These are phyloP conservation scores for Barypeithes pellucidus DNA, from an alignment of 2,888 invertebrate genomes.

Conservation along the genomic window DNA sequence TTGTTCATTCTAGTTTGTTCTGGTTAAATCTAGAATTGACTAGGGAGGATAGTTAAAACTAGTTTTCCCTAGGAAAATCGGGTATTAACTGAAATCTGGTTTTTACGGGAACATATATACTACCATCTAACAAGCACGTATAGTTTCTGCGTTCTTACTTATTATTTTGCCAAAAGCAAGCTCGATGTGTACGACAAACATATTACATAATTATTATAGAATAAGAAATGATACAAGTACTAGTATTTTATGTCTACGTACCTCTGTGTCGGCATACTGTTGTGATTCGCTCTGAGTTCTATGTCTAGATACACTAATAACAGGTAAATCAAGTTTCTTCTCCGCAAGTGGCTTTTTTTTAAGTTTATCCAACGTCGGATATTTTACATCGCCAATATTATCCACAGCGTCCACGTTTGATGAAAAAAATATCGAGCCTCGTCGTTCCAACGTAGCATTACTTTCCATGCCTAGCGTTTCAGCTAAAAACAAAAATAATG, in stretches of 20 bases:
- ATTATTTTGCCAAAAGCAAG: too few species aligned
- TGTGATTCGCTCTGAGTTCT: conserved; percentile 70
- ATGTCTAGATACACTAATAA: conserved; percentile 67
- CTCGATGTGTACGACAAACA: too few species aligned
- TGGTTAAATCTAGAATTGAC: too few species aligned
- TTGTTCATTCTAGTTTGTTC: too few species aligned
- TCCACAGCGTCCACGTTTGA: conserved; percentile 70
- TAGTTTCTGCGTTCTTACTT: too few species aligned
- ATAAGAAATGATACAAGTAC: too few species aligned
- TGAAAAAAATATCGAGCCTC: conserved; percentile 72
- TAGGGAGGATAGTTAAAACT: too few species aligned
- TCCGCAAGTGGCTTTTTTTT: conserved; percentile 14
- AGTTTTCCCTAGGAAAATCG: too few species aligned
- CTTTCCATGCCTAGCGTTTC: conserved; percentile 88
- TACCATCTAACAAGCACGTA: too few species aligned
- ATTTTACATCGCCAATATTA: conserved; percentile 63
- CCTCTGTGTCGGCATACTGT: conserved; percentile 69
- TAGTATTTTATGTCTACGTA: conserved; percentile 37
- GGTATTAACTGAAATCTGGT: too few species aligned
- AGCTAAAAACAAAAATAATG: conserved; percentile 72
- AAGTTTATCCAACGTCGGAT: conserved; percentile 21
- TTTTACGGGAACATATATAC: too few species aligned
- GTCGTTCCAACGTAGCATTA: conserved; percentile 71
- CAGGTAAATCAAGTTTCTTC: conserved; percentile 58
- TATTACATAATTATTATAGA: too few species aligned